Conservation (phyloP, 2,113 vertebrate species). For the Sceloporus undulatus region DNA sequence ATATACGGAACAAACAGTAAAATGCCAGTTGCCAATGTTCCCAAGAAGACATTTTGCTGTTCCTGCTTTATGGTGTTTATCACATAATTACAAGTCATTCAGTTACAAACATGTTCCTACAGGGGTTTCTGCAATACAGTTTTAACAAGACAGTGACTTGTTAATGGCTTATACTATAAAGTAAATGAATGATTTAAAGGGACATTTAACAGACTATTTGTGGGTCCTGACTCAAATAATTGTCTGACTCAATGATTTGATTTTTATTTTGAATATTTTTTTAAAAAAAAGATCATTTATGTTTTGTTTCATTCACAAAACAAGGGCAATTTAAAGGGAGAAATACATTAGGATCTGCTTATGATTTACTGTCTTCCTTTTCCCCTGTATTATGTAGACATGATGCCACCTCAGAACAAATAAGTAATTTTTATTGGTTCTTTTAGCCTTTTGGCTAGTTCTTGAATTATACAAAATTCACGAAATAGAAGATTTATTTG, state of each 20-base stretch:
- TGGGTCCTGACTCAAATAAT: no score
- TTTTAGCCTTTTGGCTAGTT: not conserved
- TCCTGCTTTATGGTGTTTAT: slow-evolving; percentile 41
- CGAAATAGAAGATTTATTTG: no score
- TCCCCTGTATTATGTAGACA: not conserved
- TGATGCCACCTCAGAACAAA: not conserved
- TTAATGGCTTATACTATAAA: slow-evolving; percentile 11
- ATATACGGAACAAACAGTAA: slow-evolving; percentile 58
- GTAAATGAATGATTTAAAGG: not conserved
- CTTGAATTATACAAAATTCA: not conserved
- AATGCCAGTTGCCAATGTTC: slow-evolving; percentile 35
- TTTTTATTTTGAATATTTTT: not conserved
- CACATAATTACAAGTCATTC: slow-evolving; percentile 54
- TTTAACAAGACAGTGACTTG: slow-evolving; percentile 25
- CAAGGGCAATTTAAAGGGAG: not conserved
- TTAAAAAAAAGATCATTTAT: not conserved
- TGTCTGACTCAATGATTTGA: not conserved
- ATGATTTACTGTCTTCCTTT: accelerated
- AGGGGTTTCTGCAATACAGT: not conserved
- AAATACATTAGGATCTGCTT: not conserved
- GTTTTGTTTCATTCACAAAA: not conserved
- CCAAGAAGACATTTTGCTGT: slow-evolving; percentile 49
- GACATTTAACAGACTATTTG: not conserved
- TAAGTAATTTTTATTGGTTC: not conserved
- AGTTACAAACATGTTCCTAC: slow-evolving; percentile 32